These are phyloP conservation scores for Marcusenius ussheri DNA, from an alignment of 2,113 vertebrate genomes.

Conservation along the genomic window DNA sequence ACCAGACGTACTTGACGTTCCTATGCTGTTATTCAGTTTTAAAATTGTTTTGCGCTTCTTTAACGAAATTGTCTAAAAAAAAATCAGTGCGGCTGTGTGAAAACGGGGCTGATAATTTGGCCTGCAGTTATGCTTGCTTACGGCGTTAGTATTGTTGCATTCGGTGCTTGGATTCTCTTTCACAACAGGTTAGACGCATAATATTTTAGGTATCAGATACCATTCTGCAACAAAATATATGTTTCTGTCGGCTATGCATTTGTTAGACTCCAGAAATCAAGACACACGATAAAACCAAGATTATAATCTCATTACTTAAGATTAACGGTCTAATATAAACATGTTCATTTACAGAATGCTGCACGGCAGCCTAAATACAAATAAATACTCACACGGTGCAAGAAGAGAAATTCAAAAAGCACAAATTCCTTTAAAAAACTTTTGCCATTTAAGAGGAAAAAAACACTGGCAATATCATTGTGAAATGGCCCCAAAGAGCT, in stretches of 20 bases:
- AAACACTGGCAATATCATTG: not conserved
- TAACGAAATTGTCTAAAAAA: not conserved
- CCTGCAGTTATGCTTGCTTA: not conserved
- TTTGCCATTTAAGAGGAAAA: not conserved
- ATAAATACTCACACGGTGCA: slow-evolving; percentile 5
- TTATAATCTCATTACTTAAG: not conserved
- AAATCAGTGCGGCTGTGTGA: not conserved
- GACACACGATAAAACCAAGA: not conserved
- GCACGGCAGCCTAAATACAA: not conserved
- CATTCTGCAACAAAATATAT: not conserved
- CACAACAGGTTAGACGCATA: slow-evolving; percentile 6
- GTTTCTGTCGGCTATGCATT: not conserved
- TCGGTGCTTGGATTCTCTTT: not conserved
- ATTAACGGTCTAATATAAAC: not conserved
- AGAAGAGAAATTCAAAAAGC: not conserved
- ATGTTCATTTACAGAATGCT: not conserved
- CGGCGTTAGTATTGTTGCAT: not conserved
- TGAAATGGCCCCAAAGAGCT: not conserved
- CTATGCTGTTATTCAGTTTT: not conserved
- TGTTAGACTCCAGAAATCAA: not conserved
- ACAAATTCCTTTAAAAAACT: not conserved
- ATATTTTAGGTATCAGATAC: not conserved
- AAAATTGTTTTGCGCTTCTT: not conserved
- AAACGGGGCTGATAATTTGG: not conserved
- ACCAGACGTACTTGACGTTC: not conserved